Conservation (phyloP, 2,113 vertebrate genomes). For the Clarias gariepinus region DNA sequence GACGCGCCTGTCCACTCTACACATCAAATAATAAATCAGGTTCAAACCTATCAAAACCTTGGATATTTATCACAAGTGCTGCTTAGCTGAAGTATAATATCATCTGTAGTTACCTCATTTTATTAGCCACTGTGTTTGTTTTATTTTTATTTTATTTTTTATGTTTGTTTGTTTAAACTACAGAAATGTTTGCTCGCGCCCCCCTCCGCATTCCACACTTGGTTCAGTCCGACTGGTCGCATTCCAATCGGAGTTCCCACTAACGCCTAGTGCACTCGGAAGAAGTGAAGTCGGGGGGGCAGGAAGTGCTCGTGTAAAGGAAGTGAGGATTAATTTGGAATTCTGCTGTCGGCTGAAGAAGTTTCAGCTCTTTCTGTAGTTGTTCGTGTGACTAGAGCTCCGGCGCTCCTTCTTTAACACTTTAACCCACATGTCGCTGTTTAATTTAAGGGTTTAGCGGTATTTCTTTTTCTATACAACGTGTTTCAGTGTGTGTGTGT, state of each 20-base stretch:
- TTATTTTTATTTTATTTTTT: no score
- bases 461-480: no score
- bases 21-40: no score
- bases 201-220: slow-evolving; percentile 64
- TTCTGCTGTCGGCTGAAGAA: background rate
- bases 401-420: background rate
- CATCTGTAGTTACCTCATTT: background rate
- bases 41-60: background rate
- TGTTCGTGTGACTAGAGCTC: background rate
- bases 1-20: background rate
- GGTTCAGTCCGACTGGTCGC: slow-evolving; percentile 56
- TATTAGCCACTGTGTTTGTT: background rate
- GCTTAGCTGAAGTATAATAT: background rate
- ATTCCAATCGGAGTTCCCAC: background rate
- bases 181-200: slow-evolving; percentile 28
- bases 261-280: background rate
- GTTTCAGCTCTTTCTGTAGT: background rate
- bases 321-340: background rate
- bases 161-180: background rate
- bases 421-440: background rate
- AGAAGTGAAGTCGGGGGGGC: no score
- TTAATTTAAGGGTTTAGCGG: background rate
- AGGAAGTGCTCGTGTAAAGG: background rate
- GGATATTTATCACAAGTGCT: background rate
- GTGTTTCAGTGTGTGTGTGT: background rate